Percentiles rank a stretch among this genome's conserved stretches.
Evolutionary conservation across 2,113 vertebrate species (phyloP).

Genomic region (Dendropsophus ebraccatus): DNA sequence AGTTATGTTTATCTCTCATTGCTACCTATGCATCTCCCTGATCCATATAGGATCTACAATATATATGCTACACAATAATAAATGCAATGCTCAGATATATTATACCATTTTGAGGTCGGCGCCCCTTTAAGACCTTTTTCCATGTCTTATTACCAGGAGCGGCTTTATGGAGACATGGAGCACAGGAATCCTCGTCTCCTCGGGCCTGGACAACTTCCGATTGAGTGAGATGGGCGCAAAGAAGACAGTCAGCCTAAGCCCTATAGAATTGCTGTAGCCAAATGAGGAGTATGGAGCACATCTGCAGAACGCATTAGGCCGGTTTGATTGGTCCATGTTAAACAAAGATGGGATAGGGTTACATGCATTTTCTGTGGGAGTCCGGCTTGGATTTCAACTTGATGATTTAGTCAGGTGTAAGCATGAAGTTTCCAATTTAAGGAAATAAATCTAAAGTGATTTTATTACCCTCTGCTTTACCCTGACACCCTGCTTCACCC

Average conservation of each 20-base stretch:
- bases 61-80: no score
- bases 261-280: constrained; percentile 71
- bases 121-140: not conserved
- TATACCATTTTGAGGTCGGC: no score
- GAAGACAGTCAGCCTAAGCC: constrained; percentile 75
- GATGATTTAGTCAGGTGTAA: constrained; percentile 99
- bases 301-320: constrained; percentile 94
- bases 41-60: no score
- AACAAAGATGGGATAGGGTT: constrained; percentile 96
- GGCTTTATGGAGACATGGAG: constrained; percentile 6
- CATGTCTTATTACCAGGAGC: not conserved
- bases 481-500: constrained; percentile 86
- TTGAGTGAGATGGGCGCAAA: constrained; percentile 64
- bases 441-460: constrained; percentile 99
- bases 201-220: not conserved
- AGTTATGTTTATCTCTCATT: no score
- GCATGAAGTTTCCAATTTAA: constrained; percentile 99
- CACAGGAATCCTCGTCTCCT: not conserved
- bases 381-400: constrained; percentile 93
- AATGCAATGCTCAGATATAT: no score
- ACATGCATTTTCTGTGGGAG: constrained; percentile 94
- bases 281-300: constrained; percentile 75
- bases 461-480: constrained; percentile 96
- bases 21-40: no score
- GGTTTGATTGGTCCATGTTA: constrained; percentile 87